These are phyloP conservation scores for Platypus cylindrus DNA, from an alignment of 2,888 invertebrate genomes.

Conservation along the genomic window DNA sequence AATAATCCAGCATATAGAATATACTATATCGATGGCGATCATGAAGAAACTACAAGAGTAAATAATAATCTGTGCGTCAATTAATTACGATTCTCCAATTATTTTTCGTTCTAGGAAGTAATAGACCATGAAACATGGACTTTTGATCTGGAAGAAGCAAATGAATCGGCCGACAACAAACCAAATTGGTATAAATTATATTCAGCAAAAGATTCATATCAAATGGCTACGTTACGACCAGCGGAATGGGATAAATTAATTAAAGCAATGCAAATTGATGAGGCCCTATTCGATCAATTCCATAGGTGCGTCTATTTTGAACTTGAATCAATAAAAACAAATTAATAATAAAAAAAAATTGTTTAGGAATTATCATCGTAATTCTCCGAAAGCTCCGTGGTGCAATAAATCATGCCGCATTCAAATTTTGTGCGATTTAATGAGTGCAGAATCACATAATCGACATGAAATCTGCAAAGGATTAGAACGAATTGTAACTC, in stretches of 20 bases:
- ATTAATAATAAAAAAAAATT: no score
- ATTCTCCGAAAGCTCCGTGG: conserved; percentile 63
- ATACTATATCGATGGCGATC: conserved; percentile 89
- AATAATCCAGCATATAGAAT: conserved; percentile 91
- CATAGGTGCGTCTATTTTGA: conserved; percentile 52
- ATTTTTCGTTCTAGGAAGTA: conserved; percentile 51
- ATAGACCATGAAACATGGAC: conserved; percentile 94
- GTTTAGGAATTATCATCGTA: conserved; percentile 73
- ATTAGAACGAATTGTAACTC: conserved; percentile 52
- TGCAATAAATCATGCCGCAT: conserved; percentile 76
- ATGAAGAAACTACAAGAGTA: conserved; percentile 65
- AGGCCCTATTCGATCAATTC: conserved; percentile 72
- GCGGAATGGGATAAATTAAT: conserved; percentile 84
- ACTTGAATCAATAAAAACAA: no score
- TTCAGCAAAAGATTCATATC: conserved; percentile 68
- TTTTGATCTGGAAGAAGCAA: conserved; percentile 85
- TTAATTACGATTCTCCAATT: conserved; percentile 1
- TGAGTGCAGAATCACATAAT: conserved; percentile 75
- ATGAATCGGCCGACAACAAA: conserved; percentile 49
- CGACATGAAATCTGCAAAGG: conserved; percentile 67
- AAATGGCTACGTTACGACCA: conserved; percentile 70
- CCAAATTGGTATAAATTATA: conserved; percentile 83
- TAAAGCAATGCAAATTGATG: conserved; percentile 71
- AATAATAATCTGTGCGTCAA: conserved; percentile 21
- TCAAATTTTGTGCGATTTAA: conserved; percentile 71